Percentiles rank a stretch among this genome's conserved stretches.
phyloP scores from a whole-genome alignment of 2,888 invertebrate genomes.

The Chrysolina americana region DNA sequence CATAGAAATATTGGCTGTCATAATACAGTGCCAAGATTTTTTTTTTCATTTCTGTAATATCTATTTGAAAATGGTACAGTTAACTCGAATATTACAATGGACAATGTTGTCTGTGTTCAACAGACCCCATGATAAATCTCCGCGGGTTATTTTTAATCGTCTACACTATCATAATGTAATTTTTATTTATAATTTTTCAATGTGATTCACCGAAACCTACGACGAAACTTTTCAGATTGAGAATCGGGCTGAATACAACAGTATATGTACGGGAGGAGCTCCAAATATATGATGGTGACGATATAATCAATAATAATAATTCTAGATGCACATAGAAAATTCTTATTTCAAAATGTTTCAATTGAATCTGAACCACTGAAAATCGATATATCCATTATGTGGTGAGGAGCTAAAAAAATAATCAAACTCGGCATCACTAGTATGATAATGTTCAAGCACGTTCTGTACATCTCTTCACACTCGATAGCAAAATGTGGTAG shows the following conservation, averaged over 20 bases:
- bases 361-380: too few relatives aligned
- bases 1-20: neutral
- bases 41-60: neutral
- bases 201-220: constrained; percentile 10
- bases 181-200: constrained; percentile 12
- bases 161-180: neutral
- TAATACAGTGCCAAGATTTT: constrained; percentile 7
- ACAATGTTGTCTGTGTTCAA: neutral
- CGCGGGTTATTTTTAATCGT: constrained; percentile 8
- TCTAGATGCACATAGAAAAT: too few relatives aligned
- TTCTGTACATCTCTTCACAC: too few relatives aligned
- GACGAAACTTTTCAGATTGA: neutral
- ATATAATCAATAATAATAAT: too few relatives aligned
- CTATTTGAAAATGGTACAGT: neutral
- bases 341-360: too few relatives aligned
- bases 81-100: neutral
- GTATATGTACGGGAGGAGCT: neutral
- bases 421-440: too few relatives aligned
- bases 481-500: neutral
- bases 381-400: too few relatives aligned
- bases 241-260: neutral
- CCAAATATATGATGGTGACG: neutral
- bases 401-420: too few relatives aligned
- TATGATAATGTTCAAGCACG: too few relatives aligned
- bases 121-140: neutral